Percentiles rank a stretch among this genome's conserved stretches.
Evolutionary conservation across 2,113 vertebrate genomes (phyloP).

Genomic region (Dicerorhinus sumatrensis): DNA sequence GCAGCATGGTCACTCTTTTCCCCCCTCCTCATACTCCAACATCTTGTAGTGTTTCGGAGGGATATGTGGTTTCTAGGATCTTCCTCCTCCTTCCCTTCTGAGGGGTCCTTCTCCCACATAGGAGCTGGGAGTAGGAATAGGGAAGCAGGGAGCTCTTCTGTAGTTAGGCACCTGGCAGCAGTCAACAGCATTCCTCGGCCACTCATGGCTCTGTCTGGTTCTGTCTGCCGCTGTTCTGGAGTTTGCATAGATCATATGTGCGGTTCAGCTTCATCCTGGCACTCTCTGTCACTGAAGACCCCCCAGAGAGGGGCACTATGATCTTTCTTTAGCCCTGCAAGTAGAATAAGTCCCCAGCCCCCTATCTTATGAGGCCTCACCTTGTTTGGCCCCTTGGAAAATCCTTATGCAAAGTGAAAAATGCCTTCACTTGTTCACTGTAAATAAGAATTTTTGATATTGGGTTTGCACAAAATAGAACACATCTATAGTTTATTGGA

Average conservation of each 20-base stretch:
- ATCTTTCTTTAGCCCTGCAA: neutral
- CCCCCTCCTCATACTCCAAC: neutral
- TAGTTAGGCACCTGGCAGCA: neutral
- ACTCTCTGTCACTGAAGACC: neutral
- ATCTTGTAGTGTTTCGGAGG: neutral
- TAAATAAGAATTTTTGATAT: neutral
- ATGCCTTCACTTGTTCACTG: neutral
- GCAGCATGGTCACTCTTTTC: neutral
- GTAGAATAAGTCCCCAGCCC: neutral
- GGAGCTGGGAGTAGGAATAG: neutral
- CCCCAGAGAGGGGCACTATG: neutral
- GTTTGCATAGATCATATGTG: too few species aligned
- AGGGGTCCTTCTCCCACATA: neutral
- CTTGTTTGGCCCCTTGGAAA: neutral
- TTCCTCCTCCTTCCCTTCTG: neutral
- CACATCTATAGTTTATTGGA: neutral
- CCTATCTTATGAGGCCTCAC: neutral
- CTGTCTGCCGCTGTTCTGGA: neutral
- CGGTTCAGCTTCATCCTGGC: neutral
- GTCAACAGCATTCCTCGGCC: neutral
- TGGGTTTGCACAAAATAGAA: neutral
- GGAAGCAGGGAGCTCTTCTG: neutral
- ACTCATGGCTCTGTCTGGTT: neutral
- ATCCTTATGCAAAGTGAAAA: neutral
- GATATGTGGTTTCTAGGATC: neutral